Percentiles rank a stretch among this genome's conserved stretches.
Conservation (phyloP, 2,888 invertebrate genomes). For the Drosophila maculinotata region DNA sequence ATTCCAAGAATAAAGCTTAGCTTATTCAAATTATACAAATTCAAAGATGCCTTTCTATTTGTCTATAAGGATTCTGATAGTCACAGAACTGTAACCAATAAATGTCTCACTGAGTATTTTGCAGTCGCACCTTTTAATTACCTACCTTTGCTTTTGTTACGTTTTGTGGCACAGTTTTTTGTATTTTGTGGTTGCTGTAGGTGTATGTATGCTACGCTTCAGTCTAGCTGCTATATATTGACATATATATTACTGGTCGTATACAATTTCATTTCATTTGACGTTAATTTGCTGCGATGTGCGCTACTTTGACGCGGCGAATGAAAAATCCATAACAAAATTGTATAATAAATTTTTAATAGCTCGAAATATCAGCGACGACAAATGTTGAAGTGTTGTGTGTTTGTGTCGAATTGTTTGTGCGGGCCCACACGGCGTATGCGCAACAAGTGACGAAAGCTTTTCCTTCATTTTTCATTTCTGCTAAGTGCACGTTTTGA, state of each 20-base stretch:
- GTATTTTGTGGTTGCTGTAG: constrained; percentile 2
- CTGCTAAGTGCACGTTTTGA: constrained; percentile 46
- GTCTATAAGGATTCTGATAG: too few relatives aligned
- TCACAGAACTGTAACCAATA: too few relatives aligned
- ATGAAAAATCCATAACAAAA: constrained; percentile 58
- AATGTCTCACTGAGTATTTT: constrained; percentile 3
- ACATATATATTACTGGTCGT: constrained; percentile 19
- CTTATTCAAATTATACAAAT: too few relatives aligned
- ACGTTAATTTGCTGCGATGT: constrained; percentile 60
- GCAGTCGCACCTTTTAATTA: not conserved
- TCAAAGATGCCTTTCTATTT: too few relatives aligned
- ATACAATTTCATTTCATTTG: constrained; percentile 65
- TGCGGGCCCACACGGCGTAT: constrained; percentile 64
- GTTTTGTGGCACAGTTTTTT: constrained; percentile 15
- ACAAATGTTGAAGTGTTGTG: constrained; percentile 13
- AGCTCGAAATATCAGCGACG: constrained; percentile 11
- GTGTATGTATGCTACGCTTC: constrained; percentile 24
- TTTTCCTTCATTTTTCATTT: constrained; percentile 58
- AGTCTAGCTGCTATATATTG: constrained; percentile 18
- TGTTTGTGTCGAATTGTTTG: not conserved
- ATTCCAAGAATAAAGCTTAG: too few relatives aligned
- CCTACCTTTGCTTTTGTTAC: constrained; percentile 21
- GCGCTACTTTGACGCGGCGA: constrained; percentile 38
- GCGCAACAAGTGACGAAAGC: constrained; percentile 77
- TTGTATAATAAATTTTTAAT: constrained; percentile 65